phyloP scores from a whole-genome alignment of 2,797 vertebrate genomes.

The Cyprinodon diabolis region DNA sequence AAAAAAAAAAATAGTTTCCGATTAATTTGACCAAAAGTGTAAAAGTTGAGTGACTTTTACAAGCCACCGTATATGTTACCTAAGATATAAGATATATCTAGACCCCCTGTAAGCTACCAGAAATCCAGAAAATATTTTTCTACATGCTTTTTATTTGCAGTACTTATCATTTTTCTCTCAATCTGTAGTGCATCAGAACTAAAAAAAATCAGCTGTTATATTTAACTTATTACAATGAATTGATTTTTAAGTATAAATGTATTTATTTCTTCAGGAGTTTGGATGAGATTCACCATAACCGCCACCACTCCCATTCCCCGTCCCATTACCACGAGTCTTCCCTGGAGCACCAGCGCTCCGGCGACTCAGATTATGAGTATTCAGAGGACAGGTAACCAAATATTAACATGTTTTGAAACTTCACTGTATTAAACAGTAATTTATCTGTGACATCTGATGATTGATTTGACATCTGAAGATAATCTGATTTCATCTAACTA shows the following conservation, averaged over 20 bases:
- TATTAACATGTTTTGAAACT: constrained; percentile 5
- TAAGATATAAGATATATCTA: too few species aligned
- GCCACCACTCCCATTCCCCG: constrained; percentile 90
- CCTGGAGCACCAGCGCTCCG: constrained; percentile 87
- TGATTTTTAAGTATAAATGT: background rate
- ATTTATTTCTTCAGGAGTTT: constrained; percentile 86
- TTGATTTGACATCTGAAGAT: background rate
- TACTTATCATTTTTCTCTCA: background rate
- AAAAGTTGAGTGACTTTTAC: background rate
- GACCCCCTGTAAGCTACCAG: background rate
- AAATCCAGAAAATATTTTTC: background rate
- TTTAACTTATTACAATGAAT: too few species aligned
- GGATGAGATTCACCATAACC: constrained; percentile 98
- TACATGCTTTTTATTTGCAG: background rate
- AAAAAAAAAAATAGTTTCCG: too few species aligned
- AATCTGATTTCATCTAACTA: constrained; percentile 36
- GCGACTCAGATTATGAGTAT: constrained; percentile 93
- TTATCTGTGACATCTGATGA: background rate
- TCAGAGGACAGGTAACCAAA: constrained; percentile 95
- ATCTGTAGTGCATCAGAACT: background rate
- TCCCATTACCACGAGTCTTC: constrained; percentile 91
- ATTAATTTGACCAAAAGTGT: background rate
- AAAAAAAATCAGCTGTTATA: background rate
- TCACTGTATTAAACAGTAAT: background rate
- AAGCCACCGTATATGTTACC: background rate